These are phyloP conservation scores for Lepidurus packardi DNA, from an alignment of 1,140 invertebrate species.

Conservation along the genomic window DNA sequence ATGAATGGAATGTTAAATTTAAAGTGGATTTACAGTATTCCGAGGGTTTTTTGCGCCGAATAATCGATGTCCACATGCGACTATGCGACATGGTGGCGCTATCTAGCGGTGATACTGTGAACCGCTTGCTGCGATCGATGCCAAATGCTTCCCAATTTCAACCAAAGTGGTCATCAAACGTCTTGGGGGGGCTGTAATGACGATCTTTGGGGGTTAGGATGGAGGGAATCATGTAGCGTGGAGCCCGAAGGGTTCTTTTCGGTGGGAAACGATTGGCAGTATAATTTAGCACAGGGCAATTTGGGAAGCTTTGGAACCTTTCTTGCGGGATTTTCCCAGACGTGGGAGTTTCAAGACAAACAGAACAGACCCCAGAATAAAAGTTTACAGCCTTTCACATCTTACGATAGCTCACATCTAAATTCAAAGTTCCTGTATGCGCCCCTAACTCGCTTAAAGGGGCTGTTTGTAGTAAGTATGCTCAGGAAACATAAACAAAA, in stretches of 20 bases:
- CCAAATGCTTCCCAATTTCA: background rate
- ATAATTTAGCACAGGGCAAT: background rate
- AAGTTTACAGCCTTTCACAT: too few species aligned
- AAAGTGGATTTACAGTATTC: background rate
- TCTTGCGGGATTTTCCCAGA: too few species aligned
- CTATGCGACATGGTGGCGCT: conserved; percentile 33
- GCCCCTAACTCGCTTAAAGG: too few species aligned
- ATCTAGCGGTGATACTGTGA: background rate
- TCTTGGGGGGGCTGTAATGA: background rate
- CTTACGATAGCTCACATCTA: too few species aligned
- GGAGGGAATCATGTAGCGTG: background rate
- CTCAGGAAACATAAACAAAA: too few species aligned
- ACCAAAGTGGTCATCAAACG: background rate
- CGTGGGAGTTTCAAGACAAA: too few species aligned
- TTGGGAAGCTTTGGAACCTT: too few species aligned
- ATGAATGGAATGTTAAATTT: too few species aligned
- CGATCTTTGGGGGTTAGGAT: background rate
- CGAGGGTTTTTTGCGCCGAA: conserved; percentile 23
- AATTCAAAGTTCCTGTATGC: too few species aligned
- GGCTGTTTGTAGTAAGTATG: too few species aligned
- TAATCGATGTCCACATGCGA: conserved; percentile 33
- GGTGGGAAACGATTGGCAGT: background rate
- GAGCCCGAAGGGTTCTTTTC: background rate
- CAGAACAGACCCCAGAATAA: too few species aligned
- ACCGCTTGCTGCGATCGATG: background rate